Percentiles rank a stretch among this genome's conserved stretches.
phyloP scores from a whole-genome alignment of 1,140 invertebrate genomes.

The Cecropterus lyciades region DNA sequence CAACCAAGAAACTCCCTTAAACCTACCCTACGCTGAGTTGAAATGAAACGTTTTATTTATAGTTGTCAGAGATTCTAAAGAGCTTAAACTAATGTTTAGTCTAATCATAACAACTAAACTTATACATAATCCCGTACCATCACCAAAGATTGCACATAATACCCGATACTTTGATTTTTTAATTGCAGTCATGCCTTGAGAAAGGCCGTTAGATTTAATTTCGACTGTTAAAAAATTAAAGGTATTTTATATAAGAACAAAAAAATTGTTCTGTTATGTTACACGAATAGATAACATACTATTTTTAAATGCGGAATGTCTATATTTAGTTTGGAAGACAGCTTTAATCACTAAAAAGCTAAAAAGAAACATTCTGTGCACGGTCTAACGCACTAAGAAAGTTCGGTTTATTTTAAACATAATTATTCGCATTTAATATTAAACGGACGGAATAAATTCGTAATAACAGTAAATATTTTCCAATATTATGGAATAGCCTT shows the following conservation, averaged over 20 bases:
- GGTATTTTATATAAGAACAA: conserved; percentile 67
- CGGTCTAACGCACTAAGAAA: conserved; percentile 1
- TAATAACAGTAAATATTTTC: conserved; percentile 35
- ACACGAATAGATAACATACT: conserved; percentile 46
- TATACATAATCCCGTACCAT: conserved; percentile 81
- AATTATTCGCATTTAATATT: conserved; percentile 31
- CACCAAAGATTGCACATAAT: conserved; percentile 86
- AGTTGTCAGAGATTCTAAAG: conserved; percentile 53
- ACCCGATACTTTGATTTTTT: conserved; percentile 86
- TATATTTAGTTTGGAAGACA: conserved; percentile 74
- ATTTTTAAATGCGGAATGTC: conserved; percentile 56
- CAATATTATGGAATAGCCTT: conserved; percentile 10
- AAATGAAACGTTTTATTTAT: conserved; percentile 65
- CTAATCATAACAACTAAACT: conserved; percentile 67
- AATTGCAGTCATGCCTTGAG: conserved; percentile 83
- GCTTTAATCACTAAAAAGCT: conserved; percentile 39
- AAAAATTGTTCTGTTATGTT: conserved; percentile 49
- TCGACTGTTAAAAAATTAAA: conserved; percentile 79
- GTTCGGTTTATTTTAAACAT: conserved; percentile 16
- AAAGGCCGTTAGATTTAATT: conserved; percentile 51
- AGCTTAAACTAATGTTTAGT: conserved; percentile 52
- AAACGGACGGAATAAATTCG: conserved; percentile 78
- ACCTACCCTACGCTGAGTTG: conserved; percentile 60
- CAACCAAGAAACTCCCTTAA: conserved; percentile 44
- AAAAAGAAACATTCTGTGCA: conserved; percentile 32